phyloP scores from a whole-genome alignment of 2,888 invertebrate species.

The Altica lythri region DNA sequence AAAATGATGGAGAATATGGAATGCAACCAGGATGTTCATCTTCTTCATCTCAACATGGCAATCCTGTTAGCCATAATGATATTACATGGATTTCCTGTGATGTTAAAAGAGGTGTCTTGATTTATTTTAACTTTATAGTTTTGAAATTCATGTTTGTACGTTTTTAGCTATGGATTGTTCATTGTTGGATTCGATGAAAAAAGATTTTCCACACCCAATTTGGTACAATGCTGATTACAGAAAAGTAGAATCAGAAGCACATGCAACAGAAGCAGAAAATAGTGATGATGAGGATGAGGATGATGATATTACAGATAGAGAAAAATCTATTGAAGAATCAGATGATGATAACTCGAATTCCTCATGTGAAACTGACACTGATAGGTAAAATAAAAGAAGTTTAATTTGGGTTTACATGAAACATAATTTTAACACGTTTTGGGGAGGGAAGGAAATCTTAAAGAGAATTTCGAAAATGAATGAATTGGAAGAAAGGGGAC shows the following conservation, averaged over 20 bases:
- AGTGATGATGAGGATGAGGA: constrained; percentile 44
- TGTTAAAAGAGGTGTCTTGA: constrained; percentile 28
- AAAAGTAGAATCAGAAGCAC: constrained; percentile 57
- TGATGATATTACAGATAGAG: constrained; percentile 38
- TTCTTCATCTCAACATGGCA: constrained; percentile 54
- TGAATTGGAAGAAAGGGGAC: no score
- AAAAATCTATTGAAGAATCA: constrained; percentile 41
- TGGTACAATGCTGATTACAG: constrained; percentile 68
- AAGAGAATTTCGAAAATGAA: no score
- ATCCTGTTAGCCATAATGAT: constrained; percentile 62
- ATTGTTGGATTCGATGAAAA: constrained; percentile 39
- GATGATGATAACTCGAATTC: constrained; percentile 45
- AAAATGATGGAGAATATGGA: constrained; percentile 38
- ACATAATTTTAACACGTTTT: background rate
- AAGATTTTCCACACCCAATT: constrained; percentile 63
- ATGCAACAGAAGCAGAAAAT: constrained; percentile 31
- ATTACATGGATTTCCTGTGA: constrained; percentile 47
- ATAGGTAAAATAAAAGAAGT: constrained; percentile 25
- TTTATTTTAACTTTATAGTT: background rate
- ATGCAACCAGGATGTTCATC: constrained; percentile 36
- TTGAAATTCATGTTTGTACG: background rate
- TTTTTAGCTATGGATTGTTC: constrained; percentile 23
- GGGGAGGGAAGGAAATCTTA: background rate
- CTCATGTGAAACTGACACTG: constrained; percentile 39
- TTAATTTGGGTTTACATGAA: background rate